phyloP scores from a whole-genome alignment of 2,888 invertebrate genomes.

The Lymantria monacha region DNA sequence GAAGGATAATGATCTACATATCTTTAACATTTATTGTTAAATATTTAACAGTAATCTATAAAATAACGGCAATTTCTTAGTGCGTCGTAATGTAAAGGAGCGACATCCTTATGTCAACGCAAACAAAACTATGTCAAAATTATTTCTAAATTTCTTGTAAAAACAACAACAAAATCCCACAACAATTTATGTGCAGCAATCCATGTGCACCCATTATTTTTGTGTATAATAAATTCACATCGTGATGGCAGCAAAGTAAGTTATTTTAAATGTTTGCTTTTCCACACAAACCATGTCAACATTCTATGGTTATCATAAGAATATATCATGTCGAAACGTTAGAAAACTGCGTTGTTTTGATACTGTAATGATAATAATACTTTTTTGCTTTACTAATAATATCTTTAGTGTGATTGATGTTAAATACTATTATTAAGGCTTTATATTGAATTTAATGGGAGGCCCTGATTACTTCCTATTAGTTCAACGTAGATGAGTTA shows the following conservation, averaged over 20 bases:
- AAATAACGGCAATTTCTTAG: no score
- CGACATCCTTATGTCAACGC: slow-evolving; percentile 69
- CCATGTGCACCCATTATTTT: slow-evolving; percentile 61
- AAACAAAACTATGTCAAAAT: slow-evolving; percentile 79
- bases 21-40: no score
- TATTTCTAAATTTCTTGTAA: slow-evolving; percentile 75
- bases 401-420: slow-evolving; percentile 1
- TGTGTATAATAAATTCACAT: slow-evolving; percentile 41
- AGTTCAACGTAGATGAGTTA: slow-evolving; percentile 15
- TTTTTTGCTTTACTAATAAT: slow-evolving; percentile 4
- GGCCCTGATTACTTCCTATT: slow-evolving; percentile 18
- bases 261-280: slow-evolving; percentile 32
- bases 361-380: slow-evolving; percentile 7
- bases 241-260: slow-evolving; percentile 77
- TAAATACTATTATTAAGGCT: slow-evolving; percentile 12
- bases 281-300: slow-evolving; percentile 43
- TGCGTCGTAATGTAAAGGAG: slow-evolving; percentile 22
- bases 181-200: slow-evolving; percentile 58
- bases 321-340: slow-evolving; percentile 34
- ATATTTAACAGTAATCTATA: no score
- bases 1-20: no score
- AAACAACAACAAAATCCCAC: slow-evolving; percentile 60
- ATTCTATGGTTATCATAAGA: slow-evolving; percentile 49
- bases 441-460: slow-evolving; percentile 9
- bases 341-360: slow-evolving; percentile 27